These are phyloP conservation scores for Chrysina gloriosa DNA, from an alignment of 2,888 invertebrate species.

Conservation along the genomic window DNA sequence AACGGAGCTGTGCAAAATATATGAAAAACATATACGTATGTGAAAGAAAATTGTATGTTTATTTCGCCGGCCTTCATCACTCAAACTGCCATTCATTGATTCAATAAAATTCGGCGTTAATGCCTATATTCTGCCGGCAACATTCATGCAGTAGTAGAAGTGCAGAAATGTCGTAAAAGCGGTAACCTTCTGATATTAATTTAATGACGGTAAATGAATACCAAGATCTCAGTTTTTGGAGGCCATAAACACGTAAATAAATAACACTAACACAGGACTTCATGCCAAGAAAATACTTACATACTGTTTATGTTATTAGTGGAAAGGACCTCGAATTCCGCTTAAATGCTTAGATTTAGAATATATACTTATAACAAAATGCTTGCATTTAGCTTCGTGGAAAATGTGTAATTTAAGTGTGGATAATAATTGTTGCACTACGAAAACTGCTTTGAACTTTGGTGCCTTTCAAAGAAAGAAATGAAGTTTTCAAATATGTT, in stretches of 20 bases:
- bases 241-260: conserved; percentile 6
- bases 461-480: no score
- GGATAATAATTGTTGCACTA: no score
- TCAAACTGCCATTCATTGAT: neutral
- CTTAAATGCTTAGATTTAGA: no score
- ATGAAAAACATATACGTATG: neutral
- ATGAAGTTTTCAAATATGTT: no score
- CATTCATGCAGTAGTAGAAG: conserved; percentile 1
- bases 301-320: neutral
- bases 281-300: neutral
- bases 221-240: neutral
- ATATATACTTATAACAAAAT: no score
- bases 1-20: neutral
- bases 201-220: neutral
- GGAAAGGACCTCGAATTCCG: neutral
- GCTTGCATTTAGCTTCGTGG: no score
- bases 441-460: no score
- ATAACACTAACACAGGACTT: conserved; percentile 1
- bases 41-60: conserved; percentile 11
- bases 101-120: neutral
- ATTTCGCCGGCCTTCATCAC: neutral
- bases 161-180: conserved; percentile 8
- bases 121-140: neutral
- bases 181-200: conserved; percentile 15
- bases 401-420: no score